Base-by-base conservation (phyloP, 1,140 invertebrate species). In the Eupeodes corollae region DNA sequence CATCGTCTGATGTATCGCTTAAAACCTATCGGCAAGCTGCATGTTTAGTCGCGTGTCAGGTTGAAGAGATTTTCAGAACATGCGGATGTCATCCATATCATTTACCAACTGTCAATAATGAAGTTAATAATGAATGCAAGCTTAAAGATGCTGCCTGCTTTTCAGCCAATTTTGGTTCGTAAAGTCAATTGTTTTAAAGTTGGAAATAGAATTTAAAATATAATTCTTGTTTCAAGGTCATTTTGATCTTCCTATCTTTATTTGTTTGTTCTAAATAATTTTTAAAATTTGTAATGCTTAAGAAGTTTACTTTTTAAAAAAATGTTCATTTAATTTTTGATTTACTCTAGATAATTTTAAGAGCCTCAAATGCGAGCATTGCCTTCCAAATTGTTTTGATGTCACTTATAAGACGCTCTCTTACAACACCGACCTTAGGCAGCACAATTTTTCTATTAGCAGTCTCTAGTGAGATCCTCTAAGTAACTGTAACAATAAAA, bases 361-460 rank as follows among this genome's bases (percentile, higher is more conserved):
- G 48, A 67, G 58, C 16, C 56, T 61, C 6, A 58, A 57, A 8
- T 67, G 63, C 32, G 58, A 67, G 34, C 59, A 63, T 19, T 67
- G 63, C 33, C 46, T 67, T 11, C 63, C 63, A 9, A 67, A 67
- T 34, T 67, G 63, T 46, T 64, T 67, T 48, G 63, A 67, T 47
- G 61, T 67, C n/a, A 67, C 63, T 6, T 67, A 67, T n/a, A 61
- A 59, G 14, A 67, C 61, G 6, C 49, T 58, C 6, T 57, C 63
- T n/a, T 66, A 61, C 35, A 64, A 56, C 52, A 67, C 63, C 16
- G 63, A 67, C 50, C 48, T 67, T 6, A 56, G 57, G 16, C 49
- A 59, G 41, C 63, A 67, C 39, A 54, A 56, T 39, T 62, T 50
- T 42, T 67, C 63, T 1, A 52, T 63, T 0, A 67, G 55, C 48